phyloP scores from a whole-genome alignment of 2,888 invertebrate species.

The Meiosimyza decipiens region DNA sequence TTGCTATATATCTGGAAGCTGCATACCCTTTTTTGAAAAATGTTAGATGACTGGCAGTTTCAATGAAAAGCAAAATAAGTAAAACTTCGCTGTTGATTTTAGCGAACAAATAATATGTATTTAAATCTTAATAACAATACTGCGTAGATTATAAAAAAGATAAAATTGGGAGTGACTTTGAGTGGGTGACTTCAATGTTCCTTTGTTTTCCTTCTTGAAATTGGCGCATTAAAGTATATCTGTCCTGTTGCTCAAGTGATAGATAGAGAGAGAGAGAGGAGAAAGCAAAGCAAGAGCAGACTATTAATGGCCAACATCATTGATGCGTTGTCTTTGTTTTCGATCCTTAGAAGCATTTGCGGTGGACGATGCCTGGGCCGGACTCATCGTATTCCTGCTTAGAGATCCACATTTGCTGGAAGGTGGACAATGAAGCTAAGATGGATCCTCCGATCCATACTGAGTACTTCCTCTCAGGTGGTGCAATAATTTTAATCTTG shows the following conservation, averaged over 20 bases:
- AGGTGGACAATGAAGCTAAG: slow-evolving; percentile 87
- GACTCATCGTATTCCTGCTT: slow-evolving; percentile 82
- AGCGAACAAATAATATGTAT: slow-evolving; percentile 42
- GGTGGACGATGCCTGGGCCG: slow-evolving; percentile 82
- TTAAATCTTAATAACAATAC: slow-evolving; percentile 40
- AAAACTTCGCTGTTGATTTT: slow-evolving; percentile 40
- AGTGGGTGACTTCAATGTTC: slow-evolving; percentile 49
- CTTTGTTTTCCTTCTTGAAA: slow-evolving; percentile 35
- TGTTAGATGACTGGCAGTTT: background rate
- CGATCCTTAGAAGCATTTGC: slow-evolving; percentile 91
- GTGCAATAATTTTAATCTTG: slow-evolving; percentile 95
- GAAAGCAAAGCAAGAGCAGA: slow-evolving; percentile 10
- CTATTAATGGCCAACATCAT: slow-evolving; percentile 5
- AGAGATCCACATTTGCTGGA: slow-evolving; percentile 94
- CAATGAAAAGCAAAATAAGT: slow-evolving; percentile 33
- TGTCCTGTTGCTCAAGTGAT: slow-evolving; percentile 17
- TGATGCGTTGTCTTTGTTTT: slow-evolving; percentile 3
- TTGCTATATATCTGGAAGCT: too few species aligned
- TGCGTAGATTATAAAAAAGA: slow-evolving; percentile 36
- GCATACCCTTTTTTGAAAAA: too few species aligned
- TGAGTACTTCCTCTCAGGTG: slow-evolving; percentile 90
- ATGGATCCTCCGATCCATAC: slow-evolving; percentile 90
- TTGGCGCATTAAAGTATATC: background rate
- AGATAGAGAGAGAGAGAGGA: slow-evolving; percentile 28
- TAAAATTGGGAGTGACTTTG: slow-evolving; percentile 40